Evolutionary conservation across 1,140 invertebrate species (phyloP).

Genomic region (Eriocheir sinensis): DNA sequence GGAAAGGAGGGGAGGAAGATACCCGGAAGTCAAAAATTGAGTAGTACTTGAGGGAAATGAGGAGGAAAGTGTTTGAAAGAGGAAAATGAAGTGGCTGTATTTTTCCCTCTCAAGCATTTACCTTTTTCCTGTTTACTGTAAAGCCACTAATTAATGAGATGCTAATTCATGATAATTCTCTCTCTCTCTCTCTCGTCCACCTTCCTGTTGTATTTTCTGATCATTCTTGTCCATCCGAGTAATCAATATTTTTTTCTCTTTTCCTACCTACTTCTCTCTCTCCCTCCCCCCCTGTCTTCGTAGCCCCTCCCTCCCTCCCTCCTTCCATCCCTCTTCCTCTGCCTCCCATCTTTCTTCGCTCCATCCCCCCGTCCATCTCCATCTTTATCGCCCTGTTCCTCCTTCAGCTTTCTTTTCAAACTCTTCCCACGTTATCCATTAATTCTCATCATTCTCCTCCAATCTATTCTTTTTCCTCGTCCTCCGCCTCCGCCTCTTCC

Average conservation of each 20-base stretch:
- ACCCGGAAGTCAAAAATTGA: too few relatives aligned
- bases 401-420: neutral
- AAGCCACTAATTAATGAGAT: too few relatives aligned
- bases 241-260: neutral
- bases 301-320: neutral
- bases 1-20: too few relatives aligned
- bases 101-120: too few relatives aligned
- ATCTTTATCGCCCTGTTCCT: neutral
- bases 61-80: too few relatives aligned
- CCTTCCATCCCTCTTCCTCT: neutral
- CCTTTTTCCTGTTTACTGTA: too few relatives aligned
- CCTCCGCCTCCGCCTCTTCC: neutral
- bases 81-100: too few relatives aligned
- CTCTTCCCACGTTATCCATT: conserved; percentile 9
- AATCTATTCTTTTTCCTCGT: neutral
- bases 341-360: too few relatives aligned
- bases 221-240: neutral
- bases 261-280: neutral
- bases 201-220: neutral
- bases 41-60: too few relatives aligned
- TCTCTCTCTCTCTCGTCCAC: neutral
- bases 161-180: neutral
- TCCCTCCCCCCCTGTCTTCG: neutral
- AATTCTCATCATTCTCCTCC: neutral
- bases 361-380: too few relatives aligned